A percentile compares a stretch with the other conserved stretches of the same genome.
Conservation (phyloP, 2,888 invertebrate species). For the Dryomyza anilis region DNA sequence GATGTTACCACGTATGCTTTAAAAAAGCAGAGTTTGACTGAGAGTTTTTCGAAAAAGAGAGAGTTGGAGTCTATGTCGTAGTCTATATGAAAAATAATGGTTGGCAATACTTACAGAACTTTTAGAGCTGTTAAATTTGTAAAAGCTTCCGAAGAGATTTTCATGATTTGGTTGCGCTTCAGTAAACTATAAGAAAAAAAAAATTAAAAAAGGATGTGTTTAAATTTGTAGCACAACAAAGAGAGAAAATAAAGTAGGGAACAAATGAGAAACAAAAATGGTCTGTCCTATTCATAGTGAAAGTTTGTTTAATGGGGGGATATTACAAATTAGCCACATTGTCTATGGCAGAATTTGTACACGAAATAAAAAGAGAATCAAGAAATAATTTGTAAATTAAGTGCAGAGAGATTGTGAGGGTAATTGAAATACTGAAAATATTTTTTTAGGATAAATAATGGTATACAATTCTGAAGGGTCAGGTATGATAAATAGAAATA, state of each 20-base stretch:
- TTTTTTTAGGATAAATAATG: too few species aligned
- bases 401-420: not conserved
- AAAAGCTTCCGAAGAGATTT: conserved; percentile 81
- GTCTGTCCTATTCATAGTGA: too few species aligned
- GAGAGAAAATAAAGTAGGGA: not conserved
- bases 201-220: conserved; percentile 24
- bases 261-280: not conserved
- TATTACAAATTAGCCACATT: too few species aligned
- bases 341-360: too few species aligned
- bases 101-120: conserved; percentile 78
- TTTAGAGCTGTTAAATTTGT: conserved; percentile 76
- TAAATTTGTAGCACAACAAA: not conserved
- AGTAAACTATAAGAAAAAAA: conserved; percentile 71
- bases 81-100: not conserved
- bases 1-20: not conserved
- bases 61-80: not conserved
- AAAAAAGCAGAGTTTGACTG: not conserved
- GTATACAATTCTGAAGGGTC: too few species aligned
- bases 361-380: not conserved
- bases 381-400: not conserved
- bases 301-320: too few species aligned
- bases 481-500: too few species aligned
- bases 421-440: too few species aligned
- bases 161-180: conserved; percentile 81
- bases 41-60: not conserved